Percentiles rank a stretch among this genome's conserved stretches.
phyloP scores from a whole-genome alignment of 2,113 vertebrate species.

The Chaenogobius annularis region DNA sequence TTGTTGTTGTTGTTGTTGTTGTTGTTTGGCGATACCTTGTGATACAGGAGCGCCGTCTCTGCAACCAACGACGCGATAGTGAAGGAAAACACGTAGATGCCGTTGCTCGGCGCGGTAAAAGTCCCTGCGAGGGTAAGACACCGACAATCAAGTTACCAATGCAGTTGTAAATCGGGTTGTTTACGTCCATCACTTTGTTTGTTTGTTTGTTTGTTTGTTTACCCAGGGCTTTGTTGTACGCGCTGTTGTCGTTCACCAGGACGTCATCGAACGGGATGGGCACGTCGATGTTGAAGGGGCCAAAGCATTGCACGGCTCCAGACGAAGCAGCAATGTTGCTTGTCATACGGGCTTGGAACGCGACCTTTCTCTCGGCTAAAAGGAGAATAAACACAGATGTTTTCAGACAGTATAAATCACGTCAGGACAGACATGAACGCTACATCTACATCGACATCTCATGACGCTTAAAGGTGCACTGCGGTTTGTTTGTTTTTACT shows the following conservation, averaged over 20 bases:
- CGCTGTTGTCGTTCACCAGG: slow-evolving; percentile 59
- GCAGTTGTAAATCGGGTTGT: no score
- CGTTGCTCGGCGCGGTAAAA: slow-evolving; percentile 64
- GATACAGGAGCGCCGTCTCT: slow-evolving; percentile 43
- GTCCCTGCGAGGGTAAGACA: slow-evolving; percentile 48
- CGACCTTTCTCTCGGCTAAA: slow-evolving; percentile 52
- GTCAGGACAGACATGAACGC: no score
- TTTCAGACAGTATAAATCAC: background rate
- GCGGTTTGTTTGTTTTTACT: no score
- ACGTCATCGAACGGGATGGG: slow-evolving; percentile 59
- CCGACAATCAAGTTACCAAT: no score
- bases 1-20: no score
- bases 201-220: background rate
- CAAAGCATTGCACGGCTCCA: slow-evolving; percentile 51
- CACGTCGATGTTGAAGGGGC: slow-evolving; percentile 71
- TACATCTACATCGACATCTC: no score
- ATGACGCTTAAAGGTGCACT: no score
- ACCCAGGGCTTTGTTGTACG: slow-evolving; percentile 72
- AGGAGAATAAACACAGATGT: background rate
- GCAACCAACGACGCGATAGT: slow-evolving; percentile 56
- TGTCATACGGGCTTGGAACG: slow-evolving; percentile 64
- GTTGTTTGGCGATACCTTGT: slow-evolving; percentile 44
- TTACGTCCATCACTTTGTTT: no score
- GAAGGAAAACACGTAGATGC: slow-evolving; percentile 69
- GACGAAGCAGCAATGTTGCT: background rate